Evolutionary conservation across 2,797 vertebrate species (phyloP).

Genomic region (Prionace glauca): DNA sequence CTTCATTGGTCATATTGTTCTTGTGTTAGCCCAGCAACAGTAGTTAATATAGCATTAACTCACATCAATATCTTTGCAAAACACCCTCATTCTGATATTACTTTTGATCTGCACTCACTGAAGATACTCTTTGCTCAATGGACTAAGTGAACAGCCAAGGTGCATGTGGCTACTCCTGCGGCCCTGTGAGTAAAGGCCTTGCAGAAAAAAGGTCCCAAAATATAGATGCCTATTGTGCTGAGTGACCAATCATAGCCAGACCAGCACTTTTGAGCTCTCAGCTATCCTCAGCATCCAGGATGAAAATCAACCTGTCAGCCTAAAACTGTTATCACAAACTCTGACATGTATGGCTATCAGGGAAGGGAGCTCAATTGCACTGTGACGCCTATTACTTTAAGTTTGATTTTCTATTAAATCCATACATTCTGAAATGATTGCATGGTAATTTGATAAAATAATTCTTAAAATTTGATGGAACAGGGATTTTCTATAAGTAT

Average conservation of each 20-base stretch:
- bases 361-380: not conserved
- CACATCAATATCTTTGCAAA: not conserved
- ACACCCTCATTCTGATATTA: not conserved
- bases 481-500: not conserved
- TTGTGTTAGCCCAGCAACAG: not conserved
- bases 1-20: not conserved
- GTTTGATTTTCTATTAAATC: not conserved
- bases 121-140: not conserved
- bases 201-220: not conserved
- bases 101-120: not conserved
- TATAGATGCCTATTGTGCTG: not conserved
- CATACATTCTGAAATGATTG: not conserved
- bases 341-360: not conserved
- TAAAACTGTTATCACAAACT: not conserved
- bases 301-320: not conserved
- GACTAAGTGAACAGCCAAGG: not conserved
- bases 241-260: not conserved
- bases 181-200: not conserved
- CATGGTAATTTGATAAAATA: not conserved
- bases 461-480: no score
- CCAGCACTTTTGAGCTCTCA: not conserved
- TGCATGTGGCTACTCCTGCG: not conserved
- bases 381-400: not conserved
- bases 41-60: not conserved
- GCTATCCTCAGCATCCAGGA: not conserved